Base-by-base conservation (phyloP, 1,140 invertebrate genomes). In the Trichogramma pretiosum region DNA sequence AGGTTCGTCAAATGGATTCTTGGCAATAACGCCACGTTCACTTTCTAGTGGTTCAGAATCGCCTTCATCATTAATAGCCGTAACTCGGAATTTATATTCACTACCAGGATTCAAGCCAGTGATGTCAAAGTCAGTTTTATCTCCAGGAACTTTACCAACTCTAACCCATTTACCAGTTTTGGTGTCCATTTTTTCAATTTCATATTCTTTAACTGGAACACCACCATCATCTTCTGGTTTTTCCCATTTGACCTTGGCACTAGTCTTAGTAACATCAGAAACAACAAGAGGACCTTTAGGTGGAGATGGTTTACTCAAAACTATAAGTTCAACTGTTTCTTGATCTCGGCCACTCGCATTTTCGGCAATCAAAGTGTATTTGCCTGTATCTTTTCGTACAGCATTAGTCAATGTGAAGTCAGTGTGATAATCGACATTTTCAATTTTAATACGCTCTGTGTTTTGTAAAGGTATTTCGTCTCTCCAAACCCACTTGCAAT, bases 1-100 rank as follows among this genome's bases (percentile, higher is more conserved):
- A 11, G 89, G 82, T 52, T 84, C 79, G 56, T 90, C 87, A 66
- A 83, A 99, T 37, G 95, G 94, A 84, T 99, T 95, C 73, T 96
- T 98, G 45, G 95, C 95, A 14, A 93, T 72, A 26, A 87, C 86
- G 18, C 85, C 80, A 21, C 80, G 80, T 22, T 89, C 82, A 24
- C 92, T 87, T 34, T 84, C 83, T 21, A 99, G 72, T 5, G 93
- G 93, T 55, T 97, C 93, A 5, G 93, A 95, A 58, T 94, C 89
- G 24, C 95, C 95, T 72, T 98, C 91, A 53, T 90, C 87, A 64
- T 98, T 99, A 42, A 93, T 83, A 37, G 95, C 95, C 0, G 84
- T 87, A 1, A 98, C 94, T 32, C 94, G 76, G 81, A 98, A 99
- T 73, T 94, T 89, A 68, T 98, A 98, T 64, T 94, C 87, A 50